phyloP scores from a whole-genome alignment of 2,888 invertebrate genomes.

The Ischnura elegans region DNA sequence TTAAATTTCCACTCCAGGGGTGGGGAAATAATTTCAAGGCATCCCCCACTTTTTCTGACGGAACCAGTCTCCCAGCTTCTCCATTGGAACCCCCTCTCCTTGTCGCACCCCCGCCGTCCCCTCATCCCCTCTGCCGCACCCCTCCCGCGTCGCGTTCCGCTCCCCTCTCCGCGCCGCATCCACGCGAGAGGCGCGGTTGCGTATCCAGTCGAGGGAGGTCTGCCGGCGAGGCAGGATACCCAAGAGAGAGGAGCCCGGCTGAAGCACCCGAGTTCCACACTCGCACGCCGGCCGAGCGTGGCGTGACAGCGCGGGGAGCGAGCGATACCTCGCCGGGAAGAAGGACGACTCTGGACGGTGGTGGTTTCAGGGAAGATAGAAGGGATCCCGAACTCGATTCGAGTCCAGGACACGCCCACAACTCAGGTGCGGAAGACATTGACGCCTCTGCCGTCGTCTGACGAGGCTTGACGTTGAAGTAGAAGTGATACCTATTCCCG shows the following conservation, averaged over 20 bases:
- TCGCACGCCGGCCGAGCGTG: not conserved
- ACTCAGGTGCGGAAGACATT: too few species aligned
- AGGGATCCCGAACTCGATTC: not conserved
- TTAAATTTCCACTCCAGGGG: not conserved
- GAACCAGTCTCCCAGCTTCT: not conserved
- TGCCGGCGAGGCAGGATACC: not conserved
- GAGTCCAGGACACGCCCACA: too few species aligned
- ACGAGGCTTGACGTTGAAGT: too few species aligned
- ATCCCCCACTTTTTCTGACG: not conserved
- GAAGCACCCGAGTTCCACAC: too few species aligned
- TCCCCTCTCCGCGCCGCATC: not conserved
- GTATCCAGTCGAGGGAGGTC: slow-evolving; percentile 43
- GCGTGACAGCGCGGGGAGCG: not conserved
- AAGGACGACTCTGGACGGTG: too few species aligned
- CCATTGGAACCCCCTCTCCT: not conserved
- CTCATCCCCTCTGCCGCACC: not conserved
- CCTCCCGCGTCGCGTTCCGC: not conserved
- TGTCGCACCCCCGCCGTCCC: not conserved
- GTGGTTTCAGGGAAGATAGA: not conserved
- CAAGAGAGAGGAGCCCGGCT: not conserved
- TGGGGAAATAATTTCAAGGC: not conserved
- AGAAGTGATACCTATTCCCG: too few species aligned
- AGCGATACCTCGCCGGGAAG: not conserved
- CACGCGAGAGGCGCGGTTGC: not conserved
- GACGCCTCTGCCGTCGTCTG: too few species aligned